Conservation (phyloP, 2,113 vertebrate genomes). For the Chiloscyllium plagiosum region DNA sequence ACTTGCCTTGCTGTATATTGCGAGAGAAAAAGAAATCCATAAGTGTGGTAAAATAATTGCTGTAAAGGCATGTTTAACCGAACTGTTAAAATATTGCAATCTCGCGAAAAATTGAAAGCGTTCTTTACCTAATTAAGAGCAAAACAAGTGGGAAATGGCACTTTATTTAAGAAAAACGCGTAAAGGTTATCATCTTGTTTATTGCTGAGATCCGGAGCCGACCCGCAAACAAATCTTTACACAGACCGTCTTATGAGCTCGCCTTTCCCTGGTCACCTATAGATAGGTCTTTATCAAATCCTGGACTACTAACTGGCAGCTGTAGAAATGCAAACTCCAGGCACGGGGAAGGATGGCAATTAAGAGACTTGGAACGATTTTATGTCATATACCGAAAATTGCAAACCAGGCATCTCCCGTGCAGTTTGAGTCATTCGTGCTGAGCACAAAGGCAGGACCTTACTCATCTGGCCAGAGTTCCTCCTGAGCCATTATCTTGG, state of each 20-base stretch:
- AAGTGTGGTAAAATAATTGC: neutral
- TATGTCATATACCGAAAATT: neutral
- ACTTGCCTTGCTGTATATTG: neutral
- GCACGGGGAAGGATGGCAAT: neutral
- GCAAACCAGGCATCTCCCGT: neutral
- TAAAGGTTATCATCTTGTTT: neutral
- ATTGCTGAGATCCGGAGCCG: neutral
- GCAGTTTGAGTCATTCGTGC: neutral
- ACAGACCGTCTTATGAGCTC: neutral
- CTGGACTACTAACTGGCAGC: neutral
- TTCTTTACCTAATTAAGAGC: neutral
- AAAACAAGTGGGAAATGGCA: neutral
- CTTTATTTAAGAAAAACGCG: neutral
- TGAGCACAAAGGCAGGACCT: too few relatives aligned
- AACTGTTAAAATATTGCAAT: too few relatives aligned
- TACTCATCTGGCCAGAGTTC: too few relatives aligned
- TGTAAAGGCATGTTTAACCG: neutral
- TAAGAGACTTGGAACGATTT: neutral
- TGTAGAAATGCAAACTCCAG: neutral
- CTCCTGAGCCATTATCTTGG: too few relatives aligned
- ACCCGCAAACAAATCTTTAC: neutral
- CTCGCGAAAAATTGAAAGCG: too few relatives aligned
- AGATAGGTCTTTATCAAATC: neutral
- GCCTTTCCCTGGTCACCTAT: neutral
- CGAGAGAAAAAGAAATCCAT: neutral